Conservation (phyloP, 2,888 invertebrate genomes). For the Pedicia rivosa region DNA sequence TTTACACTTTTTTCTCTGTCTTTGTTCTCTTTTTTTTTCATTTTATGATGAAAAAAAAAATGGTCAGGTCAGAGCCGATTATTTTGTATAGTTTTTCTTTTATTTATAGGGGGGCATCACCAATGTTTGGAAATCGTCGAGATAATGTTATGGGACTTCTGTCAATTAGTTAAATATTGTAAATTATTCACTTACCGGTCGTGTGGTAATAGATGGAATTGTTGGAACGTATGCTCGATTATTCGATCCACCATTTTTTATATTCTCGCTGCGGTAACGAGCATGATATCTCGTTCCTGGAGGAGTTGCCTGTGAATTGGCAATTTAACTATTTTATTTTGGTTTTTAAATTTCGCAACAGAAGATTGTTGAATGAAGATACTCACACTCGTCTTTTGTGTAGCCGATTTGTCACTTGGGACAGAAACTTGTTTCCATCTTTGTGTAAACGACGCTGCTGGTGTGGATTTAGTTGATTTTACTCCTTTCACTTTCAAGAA, state of each 20-base stretch:
- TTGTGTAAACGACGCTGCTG: no score
- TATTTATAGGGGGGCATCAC: not conserved
- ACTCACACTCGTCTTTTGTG: no score
- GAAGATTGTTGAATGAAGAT: no score
- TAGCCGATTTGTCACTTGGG: no score
- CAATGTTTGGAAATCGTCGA: not conserved
- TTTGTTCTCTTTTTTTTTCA: not conserved
- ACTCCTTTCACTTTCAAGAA: no score
- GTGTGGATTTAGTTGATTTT: no score
- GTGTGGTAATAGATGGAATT: conserved; percentile 16
- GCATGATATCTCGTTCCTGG: conserved; percentile 13
- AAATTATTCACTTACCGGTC: conserved; percentile 14
- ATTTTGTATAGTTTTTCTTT: no score
- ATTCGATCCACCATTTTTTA: conserved; percentile 10
- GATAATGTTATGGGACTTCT: no score
- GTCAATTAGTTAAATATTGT: not conserved
- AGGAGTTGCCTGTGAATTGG: not conserved
- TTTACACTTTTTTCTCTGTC: not conserved
- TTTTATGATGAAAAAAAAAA: not conserved
- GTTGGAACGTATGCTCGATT: conserved; percentile 17
- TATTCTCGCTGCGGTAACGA: conserved; percentile 15
- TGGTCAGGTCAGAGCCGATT: no score
- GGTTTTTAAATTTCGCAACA: no score
- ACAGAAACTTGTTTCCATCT: no score
- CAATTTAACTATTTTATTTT: no score